Percentiles rank a stretch among this genome's conserved stretches.
phyloP scores from a whole-genome alignment of 1,140 invertebrate species.

The Marisa cornuarietis region DNA sequence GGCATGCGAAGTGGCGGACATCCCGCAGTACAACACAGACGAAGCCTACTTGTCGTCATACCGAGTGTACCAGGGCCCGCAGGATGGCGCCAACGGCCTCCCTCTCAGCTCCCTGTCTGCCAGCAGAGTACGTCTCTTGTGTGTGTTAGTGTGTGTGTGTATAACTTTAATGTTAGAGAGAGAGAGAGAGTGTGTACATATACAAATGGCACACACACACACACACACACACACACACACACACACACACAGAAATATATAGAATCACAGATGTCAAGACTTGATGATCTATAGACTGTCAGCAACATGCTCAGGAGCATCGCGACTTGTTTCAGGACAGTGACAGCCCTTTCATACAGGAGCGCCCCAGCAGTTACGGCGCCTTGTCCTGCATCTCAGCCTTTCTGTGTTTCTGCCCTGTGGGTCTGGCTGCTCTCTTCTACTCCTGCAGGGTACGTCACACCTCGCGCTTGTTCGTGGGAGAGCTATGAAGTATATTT shows the following conservation, averaged over 20 bases:
- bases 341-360: slow-evolving; percentile 24
- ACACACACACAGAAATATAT: too few relatives aligned
- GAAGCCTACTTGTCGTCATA: slow-evolving; percentile 26
- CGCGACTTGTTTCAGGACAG: not conserved
- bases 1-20: not conserved
- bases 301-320: too few relatives aligned
- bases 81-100: slow-evolving; percentile 19
- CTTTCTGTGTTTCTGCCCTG: slow-evolving; percentile 34
- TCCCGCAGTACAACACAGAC: slow-evolving; percentile 13
- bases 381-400: slow-evolving; percentile 18
- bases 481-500: too few relatives aligned
- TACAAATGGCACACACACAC: too few relatives aligned
- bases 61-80: slow-evolving; percentile 25
- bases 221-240: too few relatives aligned
- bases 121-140: slow-evolving; percentile 2
- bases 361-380: slow-evolving; percentile 27
- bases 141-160: too few relatives aligned
- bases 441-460: slow-evolving; percentile 13
- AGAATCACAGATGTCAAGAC: too few relatives aligned
- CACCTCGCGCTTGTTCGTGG: too few relatives aligned
- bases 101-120: slow-evolving; percentile 16
- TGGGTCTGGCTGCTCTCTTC: slow-evolving; percentile 30
- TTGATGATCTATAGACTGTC: too few relatives aligned
- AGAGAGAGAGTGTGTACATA: too few relatives aligned
- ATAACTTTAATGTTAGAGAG: too few relatives aligned